phyloP scores from a whole-genome alignment of 1,140 invertebrate genomes.

The Caenorhabditis briggsae region DNA sequence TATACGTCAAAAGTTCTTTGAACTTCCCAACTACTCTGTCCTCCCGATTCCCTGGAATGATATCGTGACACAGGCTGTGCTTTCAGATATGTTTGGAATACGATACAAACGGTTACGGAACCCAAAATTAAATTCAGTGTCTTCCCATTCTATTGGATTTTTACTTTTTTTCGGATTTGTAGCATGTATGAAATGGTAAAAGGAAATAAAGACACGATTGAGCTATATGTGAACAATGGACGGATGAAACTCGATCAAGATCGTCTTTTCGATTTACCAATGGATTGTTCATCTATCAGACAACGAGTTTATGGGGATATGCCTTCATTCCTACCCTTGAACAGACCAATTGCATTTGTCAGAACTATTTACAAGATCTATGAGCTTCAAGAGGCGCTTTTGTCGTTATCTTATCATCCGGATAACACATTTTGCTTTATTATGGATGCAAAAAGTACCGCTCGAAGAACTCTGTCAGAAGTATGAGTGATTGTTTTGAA shows the following conservation, averaged over 20 bases:
- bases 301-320: constrained; percentile 30
- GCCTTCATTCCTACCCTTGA: not conserved
- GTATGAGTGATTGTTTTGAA: constrained; percentile 27
- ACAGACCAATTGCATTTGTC: constrained; percentile 41
- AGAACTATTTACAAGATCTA: constrained; percentile 42
- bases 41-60: too few relatives aligned
- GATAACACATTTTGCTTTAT: constrained; percentile 40
- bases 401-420: constrained; percentile 38
- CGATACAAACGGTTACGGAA: constrained; percentile 25
- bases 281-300: constrained; percentile 49
- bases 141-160: constrained; percentile 1
- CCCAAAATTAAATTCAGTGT: not conserved
- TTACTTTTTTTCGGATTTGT: constrained; percentile 5
- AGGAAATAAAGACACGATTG: constrained; percentile 24
- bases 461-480: not conserved
- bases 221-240: constrained; percentile 35
- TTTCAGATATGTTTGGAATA: not conserved
- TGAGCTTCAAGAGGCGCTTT: constrained; percentile 36
- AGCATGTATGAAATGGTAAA: constrained; percentile 25
- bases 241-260: constrained; percentile 38
- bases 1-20: too few relatives aligned
- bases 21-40: too few relatives aligned
- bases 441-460: constrained; percentile 43
- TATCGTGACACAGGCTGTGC: too few relatives aligned
- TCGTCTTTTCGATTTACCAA: constrained; percentile 20